Conservation (phyloP, 2,888 invertebrate species). For the Tetheella fluctuosa region DNA sequence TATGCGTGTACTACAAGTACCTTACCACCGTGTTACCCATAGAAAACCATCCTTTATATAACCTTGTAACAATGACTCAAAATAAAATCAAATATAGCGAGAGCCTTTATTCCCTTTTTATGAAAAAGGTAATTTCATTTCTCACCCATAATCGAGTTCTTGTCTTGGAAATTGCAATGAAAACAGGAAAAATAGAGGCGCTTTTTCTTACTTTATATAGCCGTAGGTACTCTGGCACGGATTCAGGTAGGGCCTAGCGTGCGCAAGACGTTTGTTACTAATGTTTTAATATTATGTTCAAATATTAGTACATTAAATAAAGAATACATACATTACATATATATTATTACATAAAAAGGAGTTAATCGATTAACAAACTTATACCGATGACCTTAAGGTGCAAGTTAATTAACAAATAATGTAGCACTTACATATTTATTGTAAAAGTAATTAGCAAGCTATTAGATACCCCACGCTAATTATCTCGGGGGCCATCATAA, state of each 20-base stretch:
- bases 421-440: neutral
- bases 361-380: too few relatives aligned
- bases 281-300: too few relatives aligned
- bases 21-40: too few relatives aligned
- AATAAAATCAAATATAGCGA: conserved; percentile 27
- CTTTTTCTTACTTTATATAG: conserved; percentile 17
- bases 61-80: conserved; percentile 19
- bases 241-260: neutral
- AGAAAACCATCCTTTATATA: conserved; percentile 5
- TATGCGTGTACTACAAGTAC: too few relatives aligned
- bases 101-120: conserved; percentile 25
- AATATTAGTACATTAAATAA: too few relatives aligned
- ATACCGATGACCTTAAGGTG: neutral
- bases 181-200: conserved; percentile 24
- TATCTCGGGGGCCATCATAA: conserved; percentile 1
- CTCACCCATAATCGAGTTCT: conserved; percentile 32
- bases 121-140: conserved; percentile 38
- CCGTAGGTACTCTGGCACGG: neutral
- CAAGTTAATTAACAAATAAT: neutral
- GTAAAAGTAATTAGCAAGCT: conserved; percentile 6
- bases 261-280: neutral
- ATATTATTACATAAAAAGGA: too few relatives aligned
- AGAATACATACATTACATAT: too few relatives aligned
- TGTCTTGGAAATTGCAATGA: conserved; percentile 23
- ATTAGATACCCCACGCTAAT: conserved; percentile 9